A percentile compares a stretch with the other conserved stretches of the same genome.
These are phyloP conservation scores for Acrocephalus scirpaceus DNA, from an alignment of 2,797 vertebrate species.

Conservation along the genomic window DNA sequence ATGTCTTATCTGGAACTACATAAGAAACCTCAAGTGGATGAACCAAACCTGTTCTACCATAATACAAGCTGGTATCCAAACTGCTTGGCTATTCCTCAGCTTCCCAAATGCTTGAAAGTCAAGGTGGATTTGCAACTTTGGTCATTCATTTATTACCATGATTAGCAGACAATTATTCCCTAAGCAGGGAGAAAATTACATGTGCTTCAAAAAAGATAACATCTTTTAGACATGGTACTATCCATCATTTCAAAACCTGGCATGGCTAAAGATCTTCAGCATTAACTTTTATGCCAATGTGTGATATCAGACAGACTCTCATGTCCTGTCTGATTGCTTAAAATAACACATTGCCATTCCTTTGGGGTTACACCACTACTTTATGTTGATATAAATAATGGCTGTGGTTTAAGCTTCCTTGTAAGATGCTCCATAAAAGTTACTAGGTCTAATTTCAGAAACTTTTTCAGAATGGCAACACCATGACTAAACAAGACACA, in stretches of 20 bases:
- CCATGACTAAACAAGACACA: background rate
- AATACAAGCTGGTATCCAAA: background rate
- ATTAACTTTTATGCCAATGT: background rate
- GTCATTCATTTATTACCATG: background rate
- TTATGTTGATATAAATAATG: conserved; percentile 31
- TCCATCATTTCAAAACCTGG: background rate
- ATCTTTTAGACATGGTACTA: background rate
- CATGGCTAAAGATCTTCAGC: background rate
- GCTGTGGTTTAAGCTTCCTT: background rate
- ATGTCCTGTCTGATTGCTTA: conserved; percentile 17
- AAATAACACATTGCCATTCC: conserved; percentile 45
- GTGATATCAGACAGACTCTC: background rate
- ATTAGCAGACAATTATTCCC: background rate
- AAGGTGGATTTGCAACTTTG: background rate
- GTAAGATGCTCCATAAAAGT: background rate
- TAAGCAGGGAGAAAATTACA: background rate
- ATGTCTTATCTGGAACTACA: background rate
- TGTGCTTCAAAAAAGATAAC: background rate
- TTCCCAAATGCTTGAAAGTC: background rate
- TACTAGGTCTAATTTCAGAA: background rate
- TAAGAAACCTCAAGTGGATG: background rate
- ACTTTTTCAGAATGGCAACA: background rate
- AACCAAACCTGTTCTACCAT: background rate
- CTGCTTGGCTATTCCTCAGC: background rate
- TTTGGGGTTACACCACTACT: conserved; percentile 11